Conservation (phyloP, 2,113 vertebrate species). For the Oryzias curvinotus region DNA sequence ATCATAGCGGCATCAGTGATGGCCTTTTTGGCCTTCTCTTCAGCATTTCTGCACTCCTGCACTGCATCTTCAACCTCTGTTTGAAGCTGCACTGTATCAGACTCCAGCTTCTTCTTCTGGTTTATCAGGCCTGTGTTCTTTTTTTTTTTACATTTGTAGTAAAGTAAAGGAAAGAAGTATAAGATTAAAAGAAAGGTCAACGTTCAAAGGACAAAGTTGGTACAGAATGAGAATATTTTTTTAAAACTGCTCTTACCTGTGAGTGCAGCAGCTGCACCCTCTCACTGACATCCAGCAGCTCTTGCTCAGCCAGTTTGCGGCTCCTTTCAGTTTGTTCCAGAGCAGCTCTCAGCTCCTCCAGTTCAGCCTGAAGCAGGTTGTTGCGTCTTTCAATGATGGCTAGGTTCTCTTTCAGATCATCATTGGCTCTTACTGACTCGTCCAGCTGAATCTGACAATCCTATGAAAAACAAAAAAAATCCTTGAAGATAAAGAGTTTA, state of each 20-base stretch:
- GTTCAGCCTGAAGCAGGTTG: conserved; percentile 80
- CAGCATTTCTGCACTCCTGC: conserved; percentile 75
- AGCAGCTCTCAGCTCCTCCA: conserved; percentile 79
- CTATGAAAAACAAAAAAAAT: conserved; percentile 49
- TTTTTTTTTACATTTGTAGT: too few relatives aligned
- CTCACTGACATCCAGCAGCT: conserved; percentile 73
- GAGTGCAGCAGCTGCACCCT: conserved; percentile 64
- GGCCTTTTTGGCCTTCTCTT: conserved; percentile 76
- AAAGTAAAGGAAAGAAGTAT: too few relatives aligned
- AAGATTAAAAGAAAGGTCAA: too few relatives aligned
- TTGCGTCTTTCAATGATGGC: conserved; percentile 85
- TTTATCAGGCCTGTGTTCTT: conserved; percentile 72
- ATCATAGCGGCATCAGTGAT: conserved; percentile 86
- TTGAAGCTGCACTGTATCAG: conserved; percentile 69
- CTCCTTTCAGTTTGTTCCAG: conserved; percentile 76
- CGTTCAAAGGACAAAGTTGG: not conserved
- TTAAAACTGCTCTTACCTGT: conserved; percentile 47
- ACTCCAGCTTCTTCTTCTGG: conserved; percentile 78
- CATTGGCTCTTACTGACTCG: conserved; percentile 71
- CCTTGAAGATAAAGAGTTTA: not conserved
- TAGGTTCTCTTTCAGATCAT: conserved; percentile 86
- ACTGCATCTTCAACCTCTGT: conserved; percentile 74
- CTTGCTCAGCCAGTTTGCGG: conserved; percentile 34
- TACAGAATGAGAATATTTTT: too few relatives aligned
- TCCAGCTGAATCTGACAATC: conserved; percentile 84